phyloP scores from a whole-genome alignment of 2,888 invertebrate genomes.

The Schrankia costaestrigalis region DNA sequence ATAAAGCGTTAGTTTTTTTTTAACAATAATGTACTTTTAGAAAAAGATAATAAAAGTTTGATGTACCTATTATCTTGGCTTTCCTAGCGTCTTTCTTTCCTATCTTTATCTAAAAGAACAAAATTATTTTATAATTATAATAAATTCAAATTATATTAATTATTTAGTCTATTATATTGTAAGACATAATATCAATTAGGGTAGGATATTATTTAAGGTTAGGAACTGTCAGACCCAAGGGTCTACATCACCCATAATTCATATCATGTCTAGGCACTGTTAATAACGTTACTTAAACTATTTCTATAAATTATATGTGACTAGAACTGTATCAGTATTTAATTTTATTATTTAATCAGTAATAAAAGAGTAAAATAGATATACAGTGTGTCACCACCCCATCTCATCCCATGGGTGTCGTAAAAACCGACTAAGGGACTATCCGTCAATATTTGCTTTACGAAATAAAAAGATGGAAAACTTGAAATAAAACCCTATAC shows the following conservation, averaged over 20 bases:
- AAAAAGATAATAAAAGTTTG: conserved; percentile 8
- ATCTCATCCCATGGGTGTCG: no score
- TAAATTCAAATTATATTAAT: conserved; percentile 20
- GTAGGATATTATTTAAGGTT: conserved; percentile 17
- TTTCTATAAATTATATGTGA: conserved; percentile 5
- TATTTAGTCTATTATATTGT: conserved; percentile 21
- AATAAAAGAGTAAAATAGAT: no score
- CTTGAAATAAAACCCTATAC: no score
- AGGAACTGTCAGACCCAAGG: conserved; percentile 19
- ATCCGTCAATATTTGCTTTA: no score
- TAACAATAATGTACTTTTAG: conserved; percentile 24
- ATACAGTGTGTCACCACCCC: no score
- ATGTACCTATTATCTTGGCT: neutral
- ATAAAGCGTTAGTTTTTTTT: conserved; percentile 62
- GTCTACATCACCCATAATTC: conserved; percentile 20
- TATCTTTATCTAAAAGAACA: conserved; percentile 26
- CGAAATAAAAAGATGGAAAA: no score
- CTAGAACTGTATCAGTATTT: neutral
- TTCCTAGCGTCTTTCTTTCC: neutral
- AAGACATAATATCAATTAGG: conserved; percentile 32
- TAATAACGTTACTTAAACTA: conserved; percentile 19
- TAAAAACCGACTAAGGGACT: no score
- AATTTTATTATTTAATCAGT: neutral
- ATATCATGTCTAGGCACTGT: conserved; percentile 35
- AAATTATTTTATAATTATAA: conserved; percentile 16